Conservation (phyloP, 2,888 invertebrate species). For the Melanostoma mellinum region DNA sequence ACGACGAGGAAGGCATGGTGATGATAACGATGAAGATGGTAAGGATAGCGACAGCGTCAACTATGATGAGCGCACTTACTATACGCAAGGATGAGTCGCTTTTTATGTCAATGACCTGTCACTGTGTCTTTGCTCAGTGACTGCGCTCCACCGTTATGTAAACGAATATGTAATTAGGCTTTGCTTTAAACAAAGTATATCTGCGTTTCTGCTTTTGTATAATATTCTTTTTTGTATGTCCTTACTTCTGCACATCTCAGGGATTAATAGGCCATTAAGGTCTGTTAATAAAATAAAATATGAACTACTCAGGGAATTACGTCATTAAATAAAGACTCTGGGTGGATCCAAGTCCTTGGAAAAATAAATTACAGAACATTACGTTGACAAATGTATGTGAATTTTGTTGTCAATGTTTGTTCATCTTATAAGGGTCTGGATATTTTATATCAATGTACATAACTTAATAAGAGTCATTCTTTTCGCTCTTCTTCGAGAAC, state of each 20-base stretch:
- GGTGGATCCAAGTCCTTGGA: too few relatives aligned
- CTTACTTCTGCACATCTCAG: constrained; percentile 20
- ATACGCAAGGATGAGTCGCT: constrained; percentile 45
- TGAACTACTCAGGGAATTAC: not conserved
- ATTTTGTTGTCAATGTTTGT: too few relatives aligned
- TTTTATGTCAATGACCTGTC: constrained; percentile 63
- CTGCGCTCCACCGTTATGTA: constrained; percentile 29
- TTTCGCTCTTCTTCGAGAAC: too few relatives aligned
- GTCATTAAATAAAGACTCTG: constrained; percentile 1
- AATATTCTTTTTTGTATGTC: not conserved
- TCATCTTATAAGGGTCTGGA: too few relatives aligned
- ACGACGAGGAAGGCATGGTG: constrained; percentile 25
- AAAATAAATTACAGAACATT: too few relatives aligned
- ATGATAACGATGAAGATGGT: constrained; percentile 25
- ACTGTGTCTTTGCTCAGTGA: constrained; percentile 21
- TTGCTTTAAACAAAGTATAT: constrained; percentile 26
- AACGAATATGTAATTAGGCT: constrained; percentile 26
- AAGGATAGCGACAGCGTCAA: constrained; percentile 39
- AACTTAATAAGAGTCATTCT: too few relatives aligned
- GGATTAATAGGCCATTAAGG: constrained; percentile 22
- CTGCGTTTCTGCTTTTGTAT: constrained; percentile 19
- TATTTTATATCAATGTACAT: too few relatives aligned
- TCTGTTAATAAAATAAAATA: constrained; percentile 32
- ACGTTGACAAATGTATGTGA: too few relatives aligned
- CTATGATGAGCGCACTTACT: constrained; percentile 39